Conservation (phyloP, 2,113 vertebrate genomes). For the Bubo scandiacus region DNA sequence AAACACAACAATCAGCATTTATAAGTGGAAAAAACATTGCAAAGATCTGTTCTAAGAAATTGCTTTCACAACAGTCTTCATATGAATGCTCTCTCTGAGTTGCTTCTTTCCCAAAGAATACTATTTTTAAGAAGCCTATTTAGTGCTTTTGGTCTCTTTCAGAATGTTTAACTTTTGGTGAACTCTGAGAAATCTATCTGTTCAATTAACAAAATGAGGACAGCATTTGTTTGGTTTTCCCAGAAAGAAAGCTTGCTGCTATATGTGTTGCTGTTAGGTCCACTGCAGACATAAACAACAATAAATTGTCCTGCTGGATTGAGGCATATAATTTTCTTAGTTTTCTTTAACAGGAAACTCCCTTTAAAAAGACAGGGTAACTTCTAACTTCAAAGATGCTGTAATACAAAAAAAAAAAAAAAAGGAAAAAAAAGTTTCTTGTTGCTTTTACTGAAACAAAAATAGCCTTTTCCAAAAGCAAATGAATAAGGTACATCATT, state of each 20-base stretch:
- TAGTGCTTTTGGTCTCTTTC: neutral
- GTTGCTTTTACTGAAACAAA: constrained; percentile 54
- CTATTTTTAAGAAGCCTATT: neutral
- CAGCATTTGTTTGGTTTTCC: constrained; percentile 3
- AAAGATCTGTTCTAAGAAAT: constrained; percentile 22
- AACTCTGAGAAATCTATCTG: constrained; percentile 36
- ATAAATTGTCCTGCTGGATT: constrained; percentile 59
- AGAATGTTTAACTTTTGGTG: constrained; percentile 31
- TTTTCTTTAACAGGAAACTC: constrained; percentile 68
- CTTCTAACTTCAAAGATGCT: constrained; percentile 63
- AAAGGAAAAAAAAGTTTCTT: neutral
- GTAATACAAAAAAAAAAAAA: neutral
- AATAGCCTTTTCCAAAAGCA: constrained; percentile 54
- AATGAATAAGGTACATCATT: constrained; percentile 48
- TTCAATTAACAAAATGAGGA: constrained; percentile 4
- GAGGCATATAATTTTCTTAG: constrained; percentile 76
- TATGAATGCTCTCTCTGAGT: neutral
- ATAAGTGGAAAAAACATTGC: constrained; percentile 14
- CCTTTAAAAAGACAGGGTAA: constrained; percentile 69
- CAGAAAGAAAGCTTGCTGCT: neutral
- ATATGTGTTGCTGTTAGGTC: constrained; percentile 18
- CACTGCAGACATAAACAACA: constrained; percentile 73
- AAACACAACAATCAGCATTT: constrained; percentile 1
- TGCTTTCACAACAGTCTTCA: constrained; percentile 35
- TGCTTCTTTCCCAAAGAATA: neutral